Evolutionary conservation across 2,113 vertebrate genomes (phyloP).

Genomic region (mouse (Mus musculus)): DNA sequence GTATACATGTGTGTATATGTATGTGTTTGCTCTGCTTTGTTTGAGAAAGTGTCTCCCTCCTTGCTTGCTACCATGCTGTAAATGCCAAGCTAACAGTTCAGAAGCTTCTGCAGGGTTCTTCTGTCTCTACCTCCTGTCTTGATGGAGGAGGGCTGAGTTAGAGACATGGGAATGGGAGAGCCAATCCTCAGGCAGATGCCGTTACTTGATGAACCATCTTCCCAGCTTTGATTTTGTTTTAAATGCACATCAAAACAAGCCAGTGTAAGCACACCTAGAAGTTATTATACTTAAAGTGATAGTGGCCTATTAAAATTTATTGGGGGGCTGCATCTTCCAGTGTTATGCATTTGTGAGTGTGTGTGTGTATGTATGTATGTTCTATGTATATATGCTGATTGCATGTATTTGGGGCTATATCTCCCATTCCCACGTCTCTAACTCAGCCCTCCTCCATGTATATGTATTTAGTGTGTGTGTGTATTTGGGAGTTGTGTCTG

Average conservation of each 20-base stretch:
- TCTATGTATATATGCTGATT: no score
- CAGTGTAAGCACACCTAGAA: neutral
- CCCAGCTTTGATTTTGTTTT: neutral
- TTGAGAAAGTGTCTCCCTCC: neutral
- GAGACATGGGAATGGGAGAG: neutral
- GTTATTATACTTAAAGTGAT: neutral
- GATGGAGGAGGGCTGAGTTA: neutral
- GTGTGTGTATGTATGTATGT: no score
- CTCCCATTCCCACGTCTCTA: no score
- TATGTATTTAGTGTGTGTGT: neutral
- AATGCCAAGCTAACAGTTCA: neutral
- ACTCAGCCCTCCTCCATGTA: no score
- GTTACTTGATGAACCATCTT: neutral
- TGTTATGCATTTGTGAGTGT: neutral
- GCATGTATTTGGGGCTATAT: neutral
- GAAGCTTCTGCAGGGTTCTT: neutral
- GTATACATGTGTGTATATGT: neutral
- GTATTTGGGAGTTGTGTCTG: neutral
- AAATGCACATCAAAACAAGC: neutral
- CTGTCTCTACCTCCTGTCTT: neutral
- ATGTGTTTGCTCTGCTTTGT: neutral
- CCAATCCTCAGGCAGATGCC: neutral
- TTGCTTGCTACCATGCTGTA: neutral
- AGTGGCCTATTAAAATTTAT: neutral
- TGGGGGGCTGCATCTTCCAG: neutral